phyloP scores from a whole-genome alignment of 1,140 invertebrate species.

The Cydia fagiglandana region DNA sequence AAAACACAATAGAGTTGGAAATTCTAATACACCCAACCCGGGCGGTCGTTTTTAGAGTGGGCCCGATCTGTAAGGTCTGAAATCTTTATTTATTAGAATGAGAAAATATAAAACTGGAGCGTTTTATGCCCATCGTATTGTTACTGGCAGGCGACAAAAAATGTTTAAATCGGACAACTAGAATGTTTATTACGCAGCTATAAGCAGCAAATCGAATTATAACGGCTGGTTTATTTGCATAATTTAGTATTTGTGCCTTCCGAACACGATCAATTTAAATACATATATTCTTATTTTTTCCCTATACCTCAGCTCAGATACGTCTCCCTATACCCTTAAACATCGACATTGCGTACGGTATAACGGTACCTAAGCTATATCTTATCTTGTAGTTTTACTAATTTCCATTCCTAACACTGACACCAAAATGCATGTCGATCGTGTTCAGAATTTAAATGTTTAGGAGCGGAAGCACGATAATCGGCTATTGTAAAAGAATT shows the following conservation, averaged over 20 bases:
- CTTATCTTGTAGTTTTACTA: slow-evolving; percentile 11
- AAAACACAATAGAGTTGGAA: slow-evolving; percentile 75
- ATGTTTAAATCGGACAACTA: slow-evolving; percentile 34
- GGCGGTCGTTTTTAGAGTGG: slow-evolving; percentile 73
- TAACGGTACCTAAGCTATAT: neutral
- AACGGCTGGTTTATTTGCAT: neutral
- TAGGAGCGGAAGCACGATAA: slow-evolving; percentile 49
- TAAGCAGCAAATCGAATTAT: slow-evolving; percentile 11
- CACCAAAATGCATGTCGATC: slow-evolving; percentile 45
- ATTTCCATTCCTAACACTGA: neutral
- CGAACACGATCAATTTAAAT: too few relatives aligned
- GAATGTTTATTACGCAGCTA: slow-evolving; percentile 25
- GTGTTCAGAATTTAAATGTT: slow-evolving; percentile 62
- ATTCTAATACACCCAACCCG: slow-evolving; percentile 68
- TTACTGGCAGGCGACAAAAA: slow-evolving; percentile 55
- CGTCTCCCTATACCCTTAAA: neutral
- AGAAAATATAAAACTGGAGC: slow-evolving; percentile 68
- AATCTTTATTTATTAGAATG: slow-evolving; percentile 79
- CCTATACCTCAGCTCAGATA: neutral
- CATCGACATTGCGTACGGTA: neutral
- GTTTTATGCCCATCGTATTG: slow-evolving; percentile 64
- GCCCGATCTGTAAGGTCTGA: slow-evolving; percentile 58
- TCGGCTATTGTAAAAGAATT: slow-evolving; percentile 28
- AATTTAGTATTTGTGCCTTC: neutral
- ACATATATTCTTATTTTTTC: too few relatives aligned